Base-by-base conservation (phyloP, 1,140 invertebrate genomes). In the Limonius californicus region DNA sequence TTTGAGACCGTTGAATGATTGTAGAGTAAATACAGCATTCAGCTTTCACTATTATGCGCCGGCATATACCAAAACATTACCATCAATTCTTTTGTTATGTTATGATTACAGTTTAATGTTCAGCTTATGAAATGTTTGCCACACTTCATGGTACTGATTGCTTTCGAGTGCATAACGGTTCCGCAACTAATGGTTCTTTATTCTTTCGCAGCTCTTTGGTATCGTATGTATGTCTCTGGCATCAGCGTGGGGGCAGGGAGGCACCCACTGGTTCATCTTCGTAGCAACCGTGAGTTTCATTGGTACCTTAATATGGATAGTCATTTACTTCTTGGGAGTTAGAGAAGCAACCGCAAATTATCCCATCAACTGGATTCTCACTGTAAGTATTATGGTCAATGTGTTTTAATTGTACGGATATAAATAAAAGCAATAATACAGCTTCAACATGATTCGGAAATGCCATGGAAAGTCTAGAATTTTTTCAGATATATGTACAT, bases 211-310 rank as follows among this genome's bases (percentile, higher is more conserved):
- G 23, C 9, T 27, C 3, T 27, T 27, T 9, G 23, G 23, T 27
- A 27, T 27, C 3, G 9, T 27, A 27, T 27, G 23, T 27, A 27
- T 27, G 23, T 27, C 23, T 1, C 82, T 85, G 42, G 88, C 85
- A 0, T 87, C 89, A 0, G 88, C 89, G 0, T 84, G 85, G 0
- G 69, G 74, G 18, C 71, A 80, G 11, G 70, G 76, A n/a, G 87
- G 84, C 45, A 87, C 88, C 0, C 83, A 88, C 66, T 94, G 89
- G 83, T 95, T 93, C 77, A 82, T 93, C 20, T 93, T 93, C 71
- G 90, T 92, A 12, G 88, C 85, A 1, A 88, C 90, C 27, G 84
- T 85, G 20, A 84, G 86, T 53, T 94, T 94, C 78, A 91, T 94
- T 59, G 81, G 87, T 14, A 92, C 87, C 0, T 77, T 92, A 14